Evolutionary conservation across 2,797 vertebrate genomes (phyloP).

Genomic region (Acanthopagrus latus): DNA sequence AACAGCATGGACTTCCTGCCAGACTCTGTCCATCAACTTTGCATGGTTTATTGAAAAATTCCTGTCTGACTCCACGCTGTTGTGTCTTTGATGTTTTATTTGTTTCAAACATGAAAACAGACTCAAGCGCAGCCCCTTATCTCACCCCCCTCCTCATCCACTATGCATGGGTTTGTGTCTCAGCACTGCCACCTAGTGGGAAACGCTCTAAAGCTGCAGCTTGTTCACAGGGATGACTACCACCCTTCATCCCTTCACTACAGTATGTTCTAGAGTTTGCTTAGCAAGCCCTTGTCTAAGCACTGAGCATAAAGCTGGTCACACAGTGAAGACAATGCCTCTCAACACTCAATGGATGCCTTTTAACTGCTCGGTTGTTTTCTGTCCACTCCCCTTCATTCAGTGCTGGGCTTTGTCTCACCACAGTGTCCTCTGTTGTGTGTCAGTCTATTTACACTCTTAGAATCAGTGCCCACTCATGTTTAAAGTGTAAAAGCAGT

Average conservation of each 20-base stretch:
- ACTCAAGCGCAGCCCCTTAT: constrained; percentile 23
- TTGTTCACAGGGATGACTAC: constrained; percentile 15
- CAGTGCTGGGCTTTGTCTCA: constrained; percentile 53
- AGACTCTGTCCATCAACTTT: constrained; percentile 30
- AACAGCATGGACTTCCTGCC: constrained; percentile 46
- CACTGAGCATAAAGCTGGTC: constrained; percentile 65
- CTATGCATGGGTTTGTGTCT: constrained; percentile 33
- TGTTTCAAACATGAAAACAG: constrained; percentile 28
- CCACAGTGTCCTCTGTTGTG: constrained; percentile 47
- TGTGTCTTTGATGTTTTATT: constrained; percentile 49
- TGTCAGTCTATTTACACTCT: constrained; percentile 25
- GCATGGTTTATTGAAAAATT: constrained; percentile 67
- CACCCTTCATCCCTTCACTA: constrained; percentile 17
- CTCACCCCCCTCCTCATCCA: not conserved
- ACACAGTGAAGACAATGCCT: constrained; percentile 66
- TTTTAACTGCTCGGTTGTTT: constrained; percentile 52
- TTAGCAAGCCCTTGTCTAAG: constrained; percentile 60
- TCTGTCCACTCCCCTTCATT: constrained; percentile 47
- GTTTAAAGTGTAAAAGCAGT: constrained; percentile 24
- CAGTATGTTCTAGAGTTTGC: constrained; percentile 77
- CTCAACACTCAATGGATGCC: constrained; percentile 51
- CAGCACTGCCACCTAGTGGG: constrained; percentile 60
- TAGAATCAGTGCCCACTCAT: not conserved
- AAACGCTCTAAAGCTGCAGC: constrained; percentile 19
- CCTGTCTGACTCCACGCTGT: constrained; percentile 46